Evolutionary conservation across 2,113 vertebrate species (phyloP).

Genomic region (Cyphomyrus plagiostoma): DNA sequence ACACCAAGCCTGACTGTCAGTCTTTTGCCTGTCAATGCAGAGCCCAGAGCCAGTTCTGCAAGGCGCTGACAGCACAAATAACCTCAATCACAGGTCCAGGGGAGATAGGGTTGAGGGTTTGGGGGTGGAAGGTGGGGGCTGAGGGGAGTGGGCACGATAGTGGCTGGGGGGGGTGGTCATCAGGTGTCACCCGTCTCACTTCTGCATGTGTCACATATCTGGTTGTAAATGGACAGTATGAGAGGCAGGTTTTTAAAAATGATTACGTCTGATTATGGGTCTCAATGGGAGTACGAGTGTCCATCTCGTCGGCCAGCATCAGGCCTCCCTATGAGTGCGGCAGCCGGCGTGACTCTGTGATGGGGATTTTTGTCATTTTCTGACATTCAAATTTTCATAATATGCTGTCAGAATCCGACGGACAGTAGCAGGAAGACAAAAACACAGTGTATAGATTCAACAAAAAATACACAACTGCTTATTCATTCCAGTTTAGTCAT

Average conservation of each 20-base stretch:
- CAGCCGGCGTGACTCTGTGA: neutral
- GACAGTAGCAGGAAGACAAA: neutral
- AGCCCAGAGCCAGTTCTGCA: neutral
- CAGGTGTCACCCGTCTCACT: neutral
- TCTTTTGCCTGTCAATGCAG: neutral
- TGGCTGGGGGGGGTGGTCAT: neutral
- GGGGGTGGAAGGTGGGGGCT: neutral
- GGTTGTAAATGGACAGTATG: neutral
- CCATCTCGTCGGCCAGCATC: neutral
- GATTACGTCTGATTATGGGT: neutral
- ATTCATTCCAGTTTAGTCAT: neutral
- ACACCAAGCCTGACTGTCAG: constrained; percentile 3
- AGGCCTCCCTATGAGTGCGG: neutral
- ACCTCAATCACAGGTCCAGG: constrained; percentile 13
- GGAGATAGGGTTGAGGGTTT: neutral
- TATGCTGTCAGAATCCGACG: neutral
- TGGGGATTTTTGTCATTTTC: neutral
- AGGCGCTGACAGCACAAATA: constrained; percentile 11
- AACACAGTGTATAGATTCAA: neutral
- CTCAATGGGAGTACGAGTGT: neutral
- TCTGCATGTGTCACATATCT: neutral
- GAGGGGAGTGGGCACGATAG: neutral
- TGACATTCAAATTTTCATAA: neutral
- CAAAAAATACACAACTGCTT: neutral
- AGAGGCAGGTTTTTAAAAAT: neutral